Evolutionary conservation across 2,797 vertebrate species (phyloP).

Genomic region (Spinus pinus): DNA sequence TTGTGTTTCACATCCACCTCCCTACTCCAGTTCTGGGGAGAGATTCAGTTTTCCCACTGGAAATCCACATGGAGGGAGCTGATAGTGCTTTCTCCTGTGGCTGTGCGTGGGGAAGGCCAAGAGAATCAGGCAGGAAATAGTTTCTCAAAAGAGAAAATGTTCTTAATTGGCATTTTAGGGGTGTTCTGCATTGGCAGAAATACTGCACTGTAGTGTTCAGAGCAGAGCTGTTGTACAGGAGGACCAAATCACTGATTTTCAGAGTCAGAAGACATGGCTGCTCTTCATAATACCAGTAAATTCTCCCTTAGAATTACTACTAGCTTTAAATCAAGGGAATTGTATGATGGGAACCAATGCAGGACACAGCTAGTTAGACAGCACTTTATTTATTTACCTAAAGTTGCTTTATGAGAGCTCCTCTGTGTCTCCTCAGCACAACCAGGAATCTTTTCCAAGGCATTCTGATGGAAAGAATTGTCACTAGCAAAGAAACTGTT

Average conservation of each 20-base stretch:
- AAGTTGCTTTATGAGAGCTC: not conserved
- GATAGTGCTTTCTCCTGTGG: slow-evolving; percentile 2
- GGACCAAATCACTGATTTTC: not conserved
- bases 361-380: not conserved
- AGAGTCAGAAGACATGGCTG: not conserved
- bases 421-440: not conserved
- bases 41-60: not conserved
- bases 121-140: not conserved
- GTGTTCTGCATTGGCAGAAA: not conserved
- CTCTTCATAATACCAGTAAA: not conserved
- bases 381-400: not conserved
- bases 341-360: not conserved
- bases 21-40: not conserved
- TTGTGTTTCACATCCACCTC: not conserved
- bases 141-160: not conserved
- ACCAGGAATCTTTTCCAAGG: not conserved
- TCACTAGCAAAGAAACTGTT: not conserved
- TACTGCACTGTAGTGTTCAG: not conserved
- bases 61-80: not conserved
- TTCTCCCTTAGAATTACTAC: not conserved
- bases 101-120: not conserved
- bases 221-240: not conserved
- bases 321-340: not conserved
- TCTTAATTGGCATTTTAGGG: not conserved
- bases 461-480: not conserved